Conservation (phyloP, 2,888 invertebrate genomes). For the Agapostemon virescens region DNA sequence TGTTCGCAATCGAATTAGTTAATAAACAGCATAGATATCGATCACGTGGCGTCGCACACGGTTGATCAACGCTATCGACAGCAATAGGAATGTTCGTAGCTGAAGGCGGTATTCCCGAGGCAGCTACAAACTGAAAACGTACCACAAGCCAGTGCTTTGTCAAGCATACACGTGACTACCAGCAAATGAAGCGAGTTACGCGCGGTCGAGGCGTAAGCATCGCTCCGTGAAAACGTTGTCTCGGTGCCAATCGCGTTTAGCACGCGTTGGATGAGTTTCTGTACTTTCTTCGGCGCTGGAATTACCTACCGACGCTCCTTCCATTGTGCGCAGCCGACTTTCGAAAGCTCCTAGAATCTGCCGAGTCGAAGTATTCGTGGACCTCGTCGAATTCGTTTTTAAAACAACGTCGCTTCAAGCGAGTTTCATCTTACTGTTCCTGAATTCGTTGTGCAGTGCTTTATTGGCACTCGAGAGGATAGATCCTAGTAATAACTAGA, state of each 20-base stretch:
- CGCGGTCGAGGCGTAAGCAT: conserved; percentile 65
- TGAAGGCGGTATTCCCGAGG: conserved; percentile 22
- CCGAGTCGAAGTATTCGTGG: background rate
- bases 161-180: conserved; percentile 72
- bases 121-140: conserved; percentile 38
- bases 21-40: background rate
- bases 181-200: conserved; percentile 75
- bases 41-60: background rate
- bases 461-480: background rate
- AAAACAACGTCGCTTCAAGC: background rate
- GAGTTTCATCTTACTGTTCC: background rate
- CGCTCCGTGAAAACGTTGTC: conserved; percentile 72
- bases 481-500: too few species aligned
- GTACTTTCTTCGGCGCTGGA: background rate
- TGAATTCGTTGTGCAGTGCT: background rate
- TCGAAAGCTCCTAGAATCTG: background rate
- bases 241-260: conserved; percentile 43
- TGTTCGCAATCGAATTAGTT: background rate
- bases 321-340: background rate
- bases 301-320: background rate
- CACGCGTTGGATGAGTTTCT: conserved; percentile 42
- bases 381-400: background rate
- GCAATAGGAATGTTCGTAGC: background rate
- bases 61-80: background rate
- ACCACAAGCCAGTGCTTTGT: conserved; percentile 45